These are phyloP conservation scores for Orthosia incerta DNA, from an alignment of 2,888 invertebrate species.

Conservation along the genomic window DNA sequence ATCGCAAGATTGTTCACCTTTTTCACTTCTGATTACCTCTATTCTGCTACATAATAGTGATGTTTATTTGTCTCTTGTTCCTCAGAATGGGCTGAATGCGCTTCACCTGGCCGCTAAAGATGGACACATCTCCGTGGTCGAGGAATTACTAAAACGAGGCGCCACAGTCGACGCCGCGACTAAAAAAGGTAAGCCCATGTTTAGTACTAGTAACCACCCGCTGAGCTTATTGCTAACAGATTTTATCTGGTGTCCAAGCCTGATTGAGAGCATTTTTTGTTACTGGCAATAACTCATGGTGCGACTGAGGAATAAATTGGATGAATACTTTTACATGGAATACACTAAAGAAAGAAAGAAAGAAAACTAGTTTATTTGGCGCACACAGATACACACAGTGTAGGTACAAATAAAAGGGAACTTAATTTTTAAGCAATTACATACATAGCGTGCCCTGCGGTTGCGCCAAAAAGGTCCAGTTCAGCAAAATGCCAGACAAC, in stretches of 20 bases:
- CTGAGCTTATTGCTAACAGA: constrained; percentile 6
- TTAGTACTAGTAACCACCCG: neutral
- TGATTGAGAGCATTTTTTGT: neutral
- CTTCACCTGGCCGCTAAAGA: constrained; percentile 99
- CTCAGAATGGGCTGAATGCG: constrained; percentile 98
- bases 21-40: neutral
- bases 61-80: neutral
- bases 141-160: constrained; percentile 96
- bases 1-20: neutral
- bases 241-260: neutral
- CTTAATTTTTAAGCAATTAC: no score
- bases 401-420: no score
- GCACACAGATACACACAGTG: no score
- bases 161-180: constrained; percentile 99
- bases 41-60: neutral
- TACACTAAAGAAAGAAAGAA: no score
- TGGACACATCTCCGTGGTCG: constrained; percentile 98
- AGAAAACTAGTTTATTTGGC: no score
- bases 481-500: no score
- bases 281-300: neutral
- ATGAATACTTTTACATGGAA: no score
- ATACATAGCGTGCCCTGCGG: no score
- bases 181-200: constrained; percentile 94
- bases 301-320: neutral
- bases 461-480: no score